Conservation (phyloP, 2,888 invertebrate species). For the Halocaridina rubra region DNA sequence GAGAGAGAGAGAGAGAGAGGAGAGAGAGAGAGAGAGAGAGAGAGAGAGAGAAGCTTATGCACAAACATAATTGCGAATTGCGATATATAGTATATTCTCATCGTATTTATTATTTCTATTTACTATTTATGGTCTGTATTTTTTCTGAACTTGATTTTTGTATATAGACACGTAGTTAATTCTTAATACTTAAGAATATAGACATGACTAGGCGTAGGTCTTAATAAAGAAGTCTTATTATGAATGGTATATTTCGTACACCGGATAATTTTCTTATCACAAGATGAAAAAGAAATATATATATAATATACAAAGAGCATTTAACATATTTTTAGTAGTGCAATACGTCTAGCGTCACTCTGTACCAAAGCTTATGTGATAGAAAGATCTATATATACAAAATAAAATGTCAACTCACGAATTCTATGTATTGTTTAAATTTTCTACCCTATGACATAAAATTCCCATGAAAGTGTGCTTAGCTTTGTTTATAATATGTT, state of each 20-base stretch:
- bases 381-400: slow-evolving; percentile 26
- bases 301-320: slow-evolving; percentile 14
- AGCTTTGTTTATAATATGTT: neutral
- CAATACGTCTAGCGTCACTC: slow-evolving; percentile 37
- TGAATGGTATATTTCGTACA: neutral
- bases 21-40: neutral
- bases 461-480: neutral
- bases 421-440: neutral
- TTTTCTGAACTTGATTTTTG: neutral
- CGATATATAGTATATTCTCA: neutral
- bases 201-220: neutral
- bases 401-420: neutral
- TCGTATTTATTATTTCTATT: neutral
- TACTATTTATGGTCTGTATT: neutral
- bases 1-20: neutral
- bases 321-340: slow-evolving; percentile 35
- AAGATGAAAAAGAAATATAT: slow-evolving; percentile 8
- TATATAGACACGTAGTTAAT: neutral
- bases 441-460: neutral
- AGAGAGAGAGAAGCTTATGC: neutral
- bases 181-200: neutral
- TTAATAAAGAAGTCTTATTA: neutral
- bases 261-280: neutral
- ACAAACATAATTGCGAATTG: too few species aligned
- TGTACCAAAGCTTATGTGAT: slow-evolving; percentile 53